Conservation (phyloP, 2,888 invertebrate genomes). For the Allolobophora icterica region DNA sequence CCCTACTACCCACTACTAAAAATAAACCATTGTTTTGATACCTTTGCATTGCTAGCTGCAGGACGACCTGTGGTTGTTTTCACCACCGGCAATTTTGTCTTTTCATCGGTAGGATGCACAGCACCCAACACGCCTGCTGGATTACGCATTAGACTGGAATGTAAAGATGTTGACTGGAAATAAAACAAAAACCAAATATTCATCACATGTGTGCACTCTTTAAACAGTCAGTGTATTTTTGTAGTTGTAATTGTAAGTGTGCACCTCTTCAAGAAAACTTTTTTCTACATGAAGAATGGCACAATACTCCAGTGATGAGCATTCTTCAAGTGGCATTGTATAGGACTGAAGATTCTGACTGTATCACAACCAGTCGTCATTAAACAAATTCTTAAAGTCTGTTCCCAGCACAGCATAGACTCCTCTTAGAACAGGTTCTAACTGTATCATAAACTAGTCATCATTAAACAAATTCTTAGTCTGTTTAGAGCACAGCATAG, state of each 20-base stretch:
- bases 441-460: too few relatives aligned
- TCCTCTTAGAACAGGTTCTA: too few relatives aligned
- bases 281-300: background rate
- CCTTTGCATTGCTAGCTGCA: slow-evolving; percentile 86
- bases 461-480: too few relatives aligned
- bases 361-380: too few relatives aligned
- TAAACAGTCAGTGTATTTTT: background rate
- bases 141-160: background rate
- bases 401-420: too few relatives aligned
- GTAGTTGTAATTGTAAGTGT: background rate
- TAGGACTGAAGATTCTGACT: too few relatives aligned
- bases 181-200: background rate
- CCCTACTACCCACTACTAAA: too few relatives aligned
- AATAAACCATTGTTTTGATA: slow-evolving; percentile 85
- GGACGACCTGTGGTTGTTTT: slow-evolving; percentile 31
- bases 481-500: too few relatives aligned
- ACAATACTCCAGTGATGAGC: background rate
- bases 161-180: background rate
- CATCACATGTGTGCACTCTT: background rate
- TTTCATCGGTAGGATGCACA: background rate
- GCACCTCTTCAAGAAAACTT: background rate
- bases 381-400: too few relatives aligned
- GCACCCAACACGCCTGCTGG: background rate
- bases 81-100: background rate
- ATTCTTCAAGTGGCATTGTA: too few relatives aligned